These are phyloP conservation scores for Sphaerophoria taeniata DNA, from an alignment of 2,888 invertebrate genomes.

Conservation along the genomic window DNA sequence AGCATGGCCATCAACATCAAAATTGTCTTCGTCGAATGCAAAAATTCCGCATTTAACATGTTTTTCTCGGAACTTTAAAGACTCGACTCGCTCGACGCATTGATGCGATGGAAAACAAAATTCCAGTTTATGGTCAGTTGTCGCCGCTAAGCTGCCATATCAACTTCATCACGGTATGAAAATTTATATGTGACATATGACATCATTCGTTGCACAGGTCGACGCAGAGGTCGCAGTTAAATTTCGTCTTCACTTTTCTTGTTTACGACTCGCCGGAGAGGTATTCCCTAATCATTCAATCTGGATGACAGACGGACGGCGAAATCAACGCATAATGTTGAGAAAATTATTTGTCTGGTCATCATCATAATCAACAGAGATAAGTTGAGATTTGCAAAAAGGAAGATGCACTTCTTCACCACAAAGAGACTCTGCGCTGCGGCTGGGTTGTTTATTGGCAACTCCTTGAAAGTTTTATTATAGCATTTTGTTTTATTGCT, in stretches of 20 bases:
- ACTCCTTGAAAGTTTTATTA: conserved; percentile 57
- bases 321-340: conserved; percentile 58
- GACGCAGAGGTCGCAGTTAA: conserved; percentile 36
- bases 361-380: conserved; percentile 42
- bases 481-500: conserved; percentile 49
- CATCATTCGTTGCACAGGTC: conserved; percentile 58
- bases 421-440: background rate
- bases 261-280: conserved; percentile 9
- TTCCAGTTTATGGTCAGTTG: conserved; percentile 51
- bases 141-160: background rate
- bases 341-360: conserved; percentile 45
- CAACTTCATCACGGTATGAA: background rate
- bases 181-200: conserved; percentile 55
- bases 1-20: background rate
- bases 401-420: conserved; percentile 15
- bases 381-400: conserved; percentile 36
- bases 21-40: conserved; percentile 37
- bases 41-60: conserved; percentile 62
- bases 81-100: background rate
- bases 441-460: background rate
- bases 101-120: conserved; percentile 11
- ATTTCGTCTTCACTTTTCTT: conserved; percentile 15
- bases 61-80: conserved; percentile 56
- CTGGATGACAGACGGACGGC: conserved; percentile 46
- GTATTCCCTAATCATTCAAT: conserved; percentile 58